A percentile compares a stretch with the other conserved stretches of the same genome.
phyloP scores from a whole-genome alignment of 2,797 vertebrate species.

The Ceryle rudis region DNA sequence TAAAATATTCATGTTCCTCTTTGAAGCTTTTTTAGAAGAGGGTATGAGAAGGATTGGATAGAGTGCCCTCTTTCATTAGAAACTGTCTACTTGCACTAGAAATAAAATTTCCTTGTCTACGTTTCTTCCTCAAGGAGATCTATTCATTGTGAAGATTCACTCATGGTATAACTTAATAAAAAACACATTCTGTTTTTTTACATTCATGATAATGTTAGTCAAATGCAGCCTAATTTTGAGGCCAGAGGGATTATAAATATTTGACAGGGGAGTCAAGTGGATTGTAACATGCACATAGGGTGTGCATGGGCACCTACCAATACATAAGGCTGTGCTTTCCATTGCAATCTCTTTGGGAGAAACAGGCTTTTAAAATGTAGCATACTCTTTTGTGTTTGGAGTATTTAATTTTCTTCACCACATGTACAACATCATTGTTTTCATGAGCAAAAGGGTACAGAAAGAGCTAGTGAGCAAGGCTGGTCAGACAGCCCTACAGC shows the following conservation, averaged over 20 bases:
- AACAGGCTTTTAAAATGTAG: not conserved
- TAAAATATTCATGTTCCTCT: not conserved
- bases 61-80: not conserved
- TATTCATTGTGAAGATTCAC: not conserved
- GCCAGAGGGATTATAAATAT: not conserved
- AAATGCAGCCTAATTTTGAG: not conserved
- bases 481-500: not conserved
- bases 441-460: not conserved
- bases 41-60: not conserved
- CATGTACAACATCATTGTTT: not conserved
- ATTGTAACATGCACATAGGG: not conserved
- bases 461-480: not conserved
- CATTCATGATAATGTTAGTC: not conserved
- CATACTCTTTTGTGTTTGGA: not conserved
- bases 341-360: not conserved
- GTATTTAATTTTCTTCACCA: not conserved
- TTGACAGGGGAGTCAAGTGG: not conserved
- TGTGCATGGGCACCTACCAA: not conserved
- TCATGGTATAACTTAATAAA: not conserved
- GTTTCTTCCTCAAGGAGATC: not conserved
- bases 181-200: not conserved
- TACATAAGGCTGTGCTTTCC: not conserved
- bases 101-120: not conserved
- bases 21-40: not conserved
- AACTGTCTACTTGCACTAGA: not conserved